These are phyloP conservation scores for Agrochola macilenta DNA, from an alignment of 2,888 invertebrate species.

Conservation along the genomic window DNA sequence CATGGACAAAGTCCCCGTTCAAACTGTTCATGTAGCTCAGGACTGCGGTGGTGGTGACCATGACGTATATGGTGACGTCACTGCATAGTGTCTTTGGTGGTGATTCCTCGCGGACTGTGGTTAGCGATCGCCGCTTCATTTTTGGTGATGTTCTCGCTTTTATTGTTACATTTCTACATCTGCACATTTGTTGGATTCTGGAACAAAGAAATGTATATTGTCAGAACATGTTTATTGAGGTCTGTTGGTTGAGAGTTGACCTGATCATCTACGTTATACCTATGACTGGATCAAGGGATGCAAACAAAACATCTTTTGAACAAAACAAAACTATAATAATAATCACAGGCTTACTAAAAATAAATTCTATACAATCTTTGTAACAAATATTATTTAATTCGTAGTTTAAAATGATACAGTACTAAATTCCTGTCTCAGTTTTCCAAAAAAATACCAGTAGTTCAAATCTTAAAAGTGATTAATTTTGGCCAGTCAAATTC, in stretches of 20 bases:
- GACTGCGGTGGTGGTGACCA: slow-evolving; percentile 92
- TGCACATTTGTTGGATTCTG: slow-evolving; percentile 86
- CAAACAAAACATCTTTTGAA: not conserved
- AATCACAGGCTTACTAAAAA: too few species aligned
- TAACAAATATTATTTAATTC: not conserved
- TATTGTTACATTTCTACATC: slow-evolving; percentile 85
- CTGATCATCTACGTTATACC: not conserved
- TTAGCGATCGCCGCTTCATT: slow-evolving; percentile 88
- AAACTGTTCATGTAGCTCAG: slow-evolving; percentile 94
- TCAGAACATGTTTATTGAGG: not conserved
- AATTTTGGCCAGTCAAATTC: not conserved
- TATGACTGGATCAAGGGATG: not conserved
- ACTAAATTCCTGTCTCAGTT: not conserved
- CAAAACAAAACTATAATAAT: not conserved
- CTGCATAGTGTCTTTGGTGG: slow-evolving; percentile 73
- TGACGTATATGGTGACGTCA: slow-evolving; percentile 91
- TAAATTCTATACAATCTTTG: not conserved
- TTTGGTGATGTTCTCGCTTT: slow-evolving; percentile 76
- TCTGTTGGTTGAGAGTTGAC: too few species aligned
- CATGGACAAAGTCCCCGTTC: slow-evolving; percentile 96
- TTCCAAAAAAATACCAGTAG: not conserved
- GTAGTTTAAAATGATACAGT: not conserved
- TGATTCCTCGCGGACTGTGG: slow-evolving; percentile 84
- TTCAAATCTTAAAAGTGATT: not conserved
- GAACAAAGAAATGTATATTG: slow-evolving; percentile 69